A percentile compares a stretch with the other conserved stretches of the same genome.
Evolutionary conservation across 2,797 vertebrate species (phyloP).

Genomic region (Streptopelia turtur): DNA sequence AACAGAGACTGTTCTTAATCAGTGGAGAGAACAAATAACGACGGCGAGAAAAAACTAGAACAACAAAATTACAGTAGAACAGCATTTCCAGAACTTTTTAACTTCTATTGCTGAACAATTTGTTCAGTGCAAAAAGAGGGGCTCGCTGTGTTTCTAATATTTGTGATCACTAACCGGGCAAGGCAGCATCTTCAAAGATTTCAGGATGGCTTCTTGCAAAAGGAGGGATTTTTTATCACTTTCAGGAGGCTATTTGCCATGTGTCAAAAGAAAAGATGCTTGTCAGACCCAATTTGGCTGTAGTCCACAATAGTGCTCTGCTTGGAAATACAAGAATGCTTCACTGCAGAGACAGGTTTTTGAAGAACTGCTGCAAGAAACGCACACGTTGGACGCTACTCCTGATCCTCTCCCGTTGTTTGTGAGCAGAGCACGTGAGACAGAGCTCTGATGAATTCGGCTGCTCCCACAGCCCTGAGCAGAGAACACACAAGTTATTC

Average conservation of each 20-base stretch:
- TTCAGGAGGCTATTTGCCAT: background rate
- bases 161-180: background rate
- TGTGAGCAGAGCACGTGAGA: background rate
- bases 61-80: background rate
- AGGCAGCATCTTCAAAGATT: background rate
- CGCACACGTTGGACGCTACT: background rate
- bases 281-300: accelerated
- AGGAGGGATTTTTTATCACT: background rate
- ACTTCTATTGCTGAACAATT: background rate
- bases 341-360: background rate
- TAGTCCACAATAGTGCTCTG: background rate
- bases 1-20: background rate
- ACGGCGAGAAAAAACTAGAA: background rate
- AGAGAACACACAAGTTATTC: background rate
- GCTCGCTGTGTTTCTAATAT: background rate
- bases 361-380: background rate
- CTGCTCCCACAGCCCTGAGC: background rate
- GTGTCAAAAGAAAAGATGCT: background rate
- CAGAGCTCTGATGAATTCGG: background rate
- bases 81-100: background rate
- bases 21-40: background rate
- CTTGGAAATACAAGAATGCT: background rate
- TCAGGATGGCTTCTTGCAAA: background rate
- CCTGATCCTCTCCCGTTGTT: background rate
- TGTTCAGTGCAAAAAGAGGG: background rate